Evolutionary conservation across 1,140 invertebrate genomes (phyloP).

Genomic region (Drepana arcuata): DNA sequence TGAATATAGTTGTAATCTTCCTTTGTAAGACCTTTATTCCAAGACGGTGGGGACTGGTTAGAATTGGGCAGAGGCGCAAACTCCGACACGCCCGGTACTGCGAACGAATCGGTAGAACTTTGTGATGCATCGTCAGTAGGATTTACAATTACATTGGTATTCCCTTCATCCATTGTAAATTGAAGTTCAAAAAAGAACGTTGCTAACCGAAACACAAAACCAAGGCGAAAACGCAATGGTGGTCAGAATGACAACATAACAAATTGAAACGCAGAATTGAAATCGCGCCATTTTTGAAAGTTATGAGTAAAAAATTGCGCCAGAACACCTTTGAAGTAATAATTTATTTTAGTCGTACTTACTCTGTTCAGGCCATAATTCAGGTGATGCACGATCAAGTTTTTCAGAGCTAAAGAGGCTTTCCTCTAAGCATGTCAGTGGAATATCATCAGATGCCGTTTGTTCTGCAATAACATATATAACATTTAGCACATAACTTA

Average conservation of each 20-base stretch:
- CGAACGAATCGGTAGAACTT: conserved; percentile 52
- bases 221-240: conserved; percentile 22
- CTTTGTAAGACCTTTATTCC: conserved; percentile 72
- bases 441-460: conserved; percentile 63
- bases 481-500: conserved; percentile 1
- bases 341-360: conserved; percentile 44
- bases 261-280: conserved; percentile 24
- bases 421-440: conserved; percentile 75
- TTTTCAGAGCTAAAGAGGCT: conserved; percentile 89
- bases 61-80: conserved; percentile 74
- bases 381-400: conserved; percentile 90
- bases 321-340: too few species aligned
- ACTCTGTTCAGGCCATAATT: conserved; percentile 96
- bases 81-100: conserved; percentile 84
- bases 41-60: conserved; percentile 67
- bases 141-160: conserved; percentile 28
- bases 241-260: conserved; percentile 54
- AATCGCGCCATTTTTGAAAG: conserved; percentile 63
- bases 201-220: conserved; percentile 46
- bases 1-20: conserved; percentile 82
- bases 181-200: conserved; percentile 49
- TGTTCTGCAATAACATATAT: conserved; percentile 40
- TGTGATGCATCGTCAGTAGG: conserved; percentile 31
- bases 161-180: conserved; percentile 47
- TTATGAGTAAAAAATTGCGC: too few species aligned